A percentile compares a stretch with the other conserved stretches of the same genome.
Evolutionary conservation across 2,888 invertebrate species (phyloP).

Genomic region (Drosophila meridiana): DNA sequence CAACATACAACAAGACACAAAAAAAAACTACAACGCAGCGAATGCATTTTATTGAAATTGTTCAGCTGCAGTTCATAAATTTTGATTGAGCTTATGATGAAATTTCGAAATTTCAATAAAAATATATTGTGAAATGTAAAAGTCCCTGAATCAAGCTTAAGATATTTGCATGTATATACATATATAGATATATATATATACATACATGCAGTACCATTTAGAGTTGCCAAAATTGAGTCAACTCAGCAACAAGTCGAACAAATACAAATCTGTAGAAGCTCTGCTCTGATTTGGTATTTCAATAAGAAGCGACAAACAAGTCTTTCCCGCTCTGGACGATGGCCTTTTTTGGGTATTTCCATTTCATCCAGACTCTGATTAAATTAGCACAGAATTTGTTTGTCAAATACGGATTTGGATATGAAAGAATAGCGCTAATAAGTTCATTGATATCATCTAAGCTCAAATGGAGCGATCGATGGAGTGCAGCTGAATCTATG

Average conservation of each 20-base stretch:
- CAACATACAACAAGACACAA: slow-evolving; percentile 27
- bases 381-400: slow-evolving; percentile 65
- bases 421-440: slow-evolving; percentile 45
- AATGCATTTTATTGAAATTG: slow-evolving; percentile 56
- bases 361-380: slow-evolving; percentile 56
- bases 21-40: slow-evolving; percentile 10
- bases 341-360: slow-evolving; percentile 49
- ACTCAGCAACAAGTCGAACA: slow-evolving; percentile 28
- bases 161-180: not conserved
- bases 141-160: slow-evolving; percentile 7
- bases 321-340: slow-evolving; percentile 51
- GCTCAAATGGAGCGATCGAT: not conserved
- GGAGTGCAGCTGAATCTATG: not conserved
- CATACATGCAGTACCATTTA: slow-evolving; percentile 10
- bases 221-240: slow-evolving; percentile 16
- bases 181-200: not conserved
- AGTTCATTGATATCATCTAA: slow-evolving; percentile 52
- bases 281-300: not conserved
- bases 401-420: slow-evolving; percentile 25
- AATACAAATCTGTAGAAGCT: slow-evolving; percentile 16
- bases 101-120: slow-evolving; percentile 26
- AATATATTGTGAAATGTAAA: slow-evolving; percentile 32
- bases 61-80: slow-evolving; percentile 41
- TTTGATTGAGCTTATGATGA: slow-evolving; percentile 15
- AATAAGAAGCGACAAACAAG: slow-evolving; percentile 40